Percentiles rank a stretch among this genome's conserved stretches.
These are phyloP conservation scores for Pseudopleuronectes americanus DNA, from an alignment of 2,797 vertebrate species.

Conservation along the genomic window DNA sequence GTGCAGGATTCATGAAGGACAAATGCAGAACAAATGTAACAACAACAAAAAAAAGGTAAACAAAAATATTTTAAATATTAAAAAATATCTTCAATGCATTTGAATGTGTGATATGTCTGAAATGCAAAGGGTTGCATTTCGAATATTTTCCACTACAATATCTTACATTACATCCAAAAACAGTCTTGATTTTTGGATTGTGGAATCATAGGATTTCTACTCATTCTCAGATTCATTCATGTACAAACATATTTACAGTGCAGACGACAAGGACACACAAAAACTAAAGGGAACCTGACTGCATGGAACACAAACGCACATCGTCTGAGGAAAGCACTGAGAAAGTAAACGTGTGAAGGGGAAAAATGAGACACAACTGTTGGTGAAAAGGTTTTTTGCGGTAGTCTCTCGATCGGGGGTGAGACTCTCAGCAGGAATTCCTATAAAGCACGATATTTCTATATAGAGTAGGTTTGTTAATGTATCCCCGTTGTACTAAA, in stretches of 20 bases:
- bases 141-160: conserved; percentile 39
- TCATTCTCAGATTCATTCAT: conserved; percentile 30
- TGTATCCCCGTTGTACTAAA: conserved; percentile 15
- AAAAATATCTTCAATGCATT: conserved; percentile 49
- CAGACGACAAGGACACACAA: conserved; percentile 33
- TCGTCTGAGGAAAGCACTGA: conserved; percentile 36
- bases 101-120: conserved; percentile 63
- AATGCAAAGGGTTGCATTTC: conserved; percentile 57
- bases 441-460: conserved; percentile 26
- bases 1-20: conserved; percentile 41
- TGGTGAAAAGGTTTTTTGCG: conserved; percentile 5
- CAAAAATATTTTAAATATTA: conserved; percentile 32
- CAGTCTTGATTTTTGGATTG: conserved; percentile 31
- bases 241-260: conserved; percentile 56
- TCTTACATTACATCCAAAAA: conserved; percentile 57
- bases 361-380: neutral
- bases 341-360: conserved; percentile 33
- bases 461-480: conserved; percentile 3
- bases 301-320: conserved; percentile 25
- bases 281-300: conserved; percentile 12
- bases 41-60: conserved; percentile 34
- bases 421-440: conserved; percentile 23
- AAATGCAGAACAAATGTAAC: conserved; percentile 35
- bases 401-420: conserved; percentile 1
- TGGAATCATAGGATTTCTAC: conserved; percentile 37